Evolutionary conservation across 2,797 vertebrate genomes (phyloP), one percentile per base, ranked within the genome.

Genomic region (Coregonus sp.): DNA sequence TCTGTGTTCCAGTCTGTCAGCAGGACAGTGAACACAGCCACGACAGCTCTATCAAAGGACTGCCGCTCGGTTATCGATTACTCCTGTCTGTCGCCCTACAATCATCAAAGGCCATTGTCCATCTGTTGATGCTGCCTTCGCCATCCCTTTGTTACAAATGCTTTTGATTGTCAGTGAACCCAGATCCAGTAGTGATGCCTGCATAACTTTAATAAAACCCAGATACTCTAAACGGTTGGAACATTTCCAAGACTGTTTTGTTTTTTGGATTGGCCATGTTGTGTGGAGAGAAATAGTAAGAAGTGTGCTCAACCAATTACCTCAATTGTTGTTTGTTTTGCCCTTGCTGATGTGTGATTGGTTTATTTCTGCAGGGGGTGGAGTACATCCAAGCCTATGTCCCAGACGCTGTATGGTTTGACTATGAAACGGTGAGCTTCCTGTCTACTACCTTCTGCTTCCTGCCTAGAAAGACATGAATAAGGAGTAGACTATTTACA

Each of bases 331-430:
- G 11, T n/a, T 47, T 47, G 40, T 47, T 47, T 14, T 11, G 5
- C 20, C 4, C 67, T 18, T 16, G 33, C 50, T 54, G 25, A 20
- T 20, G 31, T 15, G 61, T 50, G 54, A 29, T 77, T 51, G 7
- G n/a, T 71, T 71, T 2, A 11, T 1, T 76, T 69, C 72, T 84
- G 20, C 83, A 99, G 98, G 95, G 93, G 52, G 85, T 88, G 75
- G 85, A 89, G 0, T 79, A 0, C 0, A 89, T 96, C 75, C 0
- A 0, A 0, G 95, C 95, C 0, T 99, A 98, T 74, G 70, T 99
- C 35, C 97, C 98, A 40, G 95, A 99, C 69, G 96, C 96, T 9
- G 56, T 91, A 14, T 99, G 97, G 98, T 99, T 98, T 0, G 92
- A 97, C 2, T 99, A 97, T 6, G 97, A 99, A 1, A 97, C 94